phyloP scores from a whole-genome alignment of 1,140 invertebrate genomes.

The Drosophila bipectinata region DNA sequence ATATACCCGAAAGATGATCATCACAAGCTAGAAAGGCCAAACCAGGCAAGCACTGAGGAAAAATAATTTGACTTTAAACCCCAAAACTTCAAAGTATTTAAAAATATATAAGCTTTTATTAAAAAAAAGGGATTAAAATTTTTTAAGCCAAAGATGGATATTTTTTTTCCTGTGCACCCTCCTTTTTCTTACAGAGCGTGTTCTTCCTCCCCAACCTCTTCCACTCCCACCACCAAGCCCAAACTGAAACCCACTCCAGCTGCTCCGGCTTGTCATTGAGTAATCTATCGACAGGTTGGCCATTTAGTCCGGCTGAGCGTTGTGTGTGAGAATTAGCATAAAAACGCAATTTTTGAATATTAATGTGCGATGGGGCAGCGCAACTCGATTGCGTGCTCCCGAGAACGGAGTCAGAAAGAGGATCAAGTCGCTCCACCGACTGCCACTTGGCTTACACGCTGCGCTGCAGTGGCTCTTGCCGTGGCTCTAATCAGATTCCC shows the following conservation, averaged over 20 bases:
- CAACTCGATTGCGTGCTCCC: slow-evolving; percentile 59
- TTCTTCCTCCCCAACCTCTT: slow-evolving; percentile 19
- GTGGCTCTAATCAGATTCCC: slow-evolving; percentile 48
- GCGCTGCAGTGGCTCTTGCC: slow-evolving; percentile 15
- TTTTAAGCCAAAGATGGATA: background rate
- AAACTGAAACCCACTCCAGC: slow-evolving; percentile 4
- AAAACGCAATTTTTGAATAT: slow-evolving; percentile 84
- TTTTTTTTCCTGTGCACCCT: slow-evolving; percentile 7
- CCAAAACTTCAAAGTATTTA: background rate
- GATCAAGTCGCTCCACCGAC: slow-evolving; percentile 31
- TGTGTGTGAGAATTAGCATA: slow-evolving; percentile 81
- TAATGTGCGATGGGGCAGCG: slow-evolving; percentile 68
- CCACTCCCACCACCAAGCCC: background rate
- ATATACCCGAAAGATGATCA: slow-evolving; percentile 73
- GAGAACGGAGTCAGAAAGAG: slow-evolving; percentile 10
- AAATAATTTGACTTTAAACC: background rate
- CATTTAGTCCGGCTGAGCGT: slow-evolving; percentile 42
- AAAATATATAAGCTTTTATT: background rate
- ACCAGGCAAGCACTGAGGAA: slow-evolving; percentile 20
- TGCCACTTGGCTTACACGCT: slow-evolving; percentile 77
- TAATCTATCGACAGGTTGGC: slow-evolving; percentile 83
- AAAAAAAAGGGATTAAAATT: too few relatives aligned
- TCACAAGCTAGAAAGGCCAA: slow-evolving; percentile 27
- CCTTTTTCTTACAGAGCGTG: slow-evolving; percentile 11
- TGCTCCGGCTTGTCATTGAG: slow-evolving; percentile 76